Base-by-base conservation (phyloP, 2,888 invertebrate genomes). In the Spicauda simplicius region DNA sequence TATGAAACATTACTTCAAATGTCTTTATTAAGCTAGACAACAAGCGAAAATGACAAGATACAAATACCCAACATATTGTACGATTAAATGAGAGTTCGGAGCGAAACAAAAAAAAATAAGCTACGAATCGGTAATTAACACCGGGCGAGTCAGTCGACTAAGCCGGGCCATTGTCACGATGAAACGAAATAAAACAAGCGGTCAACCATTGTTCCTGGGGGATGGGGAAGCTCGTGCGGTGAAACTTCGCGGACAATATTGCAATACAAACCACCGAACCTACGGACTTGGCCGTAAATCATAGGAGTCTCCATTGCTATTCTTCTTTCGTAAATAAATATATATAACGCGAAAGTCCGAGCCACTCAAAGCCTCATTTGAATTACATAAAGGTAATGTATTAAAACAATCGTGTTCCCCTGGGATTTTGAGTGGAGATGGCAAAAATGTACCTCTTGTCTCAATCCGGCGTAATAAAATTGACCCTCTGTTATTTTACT, bases 281-380 rank as follows among this genome's bases (percentile, higher is more conserved):
- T 37, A 20, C 25, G 25, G 25, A 58, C 58, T 74, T 63, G 63
- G 67, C 73, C 73, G 83, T 87, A 85, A 87, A 87, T 88, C 87
- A 88, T 76, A 80, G 75, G 25, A 25, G 83, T 86, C 84, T 80
- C 81, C 81, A 79, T 80, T 81, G 81, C 78, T 78, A 85, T 82
- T 82, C 83, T 82, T 85, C 2, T 85, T 86, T 80, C 75, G 79
- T 77, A 84, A 81, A 85, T 85, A 86, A 84, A 86, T 86, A 86
- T 83, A 81, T 81, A 80, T 25, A 25, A 25, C 25, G 25, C 76
- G 74, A 73, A 69, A 70, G 72, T 45, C 48, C 25, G 25, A 25
- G 25, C 25, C 25, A 25, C 25, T 25, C 25, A 25, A 25, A 25
- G 25, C 25, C 5, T 25, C 25, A 25, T 25, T 25, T 25, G 25